Evolutionary conservation across 2,888 invertebrate species (phyloP).

Genomic region (Dione vanillae): DNA sequence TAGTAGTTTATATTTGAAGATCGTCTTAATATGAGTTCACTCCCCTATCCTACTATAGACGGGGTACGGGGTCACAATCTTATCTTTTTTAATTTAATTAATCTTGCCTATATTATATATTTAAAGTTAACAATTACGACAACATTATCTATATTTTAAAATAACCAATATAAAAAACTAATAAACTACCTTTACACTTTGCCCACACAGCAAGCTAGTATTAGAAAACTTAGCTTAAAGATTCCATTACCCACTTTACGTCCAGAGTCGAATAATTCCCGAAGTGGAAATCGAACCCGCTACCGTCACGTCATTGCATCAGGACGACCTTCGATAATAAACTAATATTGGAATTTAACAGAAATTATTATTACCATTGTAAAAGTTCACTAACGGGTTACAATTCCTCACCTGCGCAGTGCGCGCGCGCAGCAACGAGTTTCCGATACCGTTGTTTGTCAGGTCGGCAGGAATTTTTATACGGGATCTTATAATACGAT

Average conservation of each 20-base stretch:
- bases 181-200: too few species aligned
- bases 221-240: too few species aligned
- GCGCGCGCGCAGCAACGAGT: slow-evolving; percentile 23
- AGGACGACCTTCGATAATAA: too few species aligned
- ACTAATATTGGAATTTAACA: slow-evolving; percentile 12
- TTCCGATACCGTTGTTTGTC: slow-evolving; percentile 18
- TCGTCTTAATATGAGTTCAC: too few species aligned
- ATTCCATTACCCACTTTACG: too few species aligned
- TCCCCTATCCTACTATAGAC: too few species aligned
- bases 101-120: background rate
- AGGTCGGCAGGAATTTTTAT: slow-evolving; percentile 17
- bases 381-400: slow-evolving; percentile 22
- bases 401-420: slow-evolving; percentile 32
- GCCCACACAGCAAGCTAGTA: too few species aligned
- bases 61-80: background rate
- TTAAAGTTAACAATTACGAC: background rate
- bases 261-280: too few species aligned
- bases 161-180: background rate
- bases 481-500: slow-evolving; percentile 12
- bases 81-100: background rate
- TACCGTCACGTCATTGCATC: too few species aligned
- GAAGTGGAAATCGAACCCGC: too few species aligned
- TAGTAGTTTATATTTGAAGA: too few species aligned
- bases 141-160: background rate
- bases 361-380: slow-evolving; percentile 14